Evolutionary conservation across 2,797 vertebrate species (phyloP), one percentile per base, ranked within the genome.

Genomic region (Meriones psammophilus): DNA sequence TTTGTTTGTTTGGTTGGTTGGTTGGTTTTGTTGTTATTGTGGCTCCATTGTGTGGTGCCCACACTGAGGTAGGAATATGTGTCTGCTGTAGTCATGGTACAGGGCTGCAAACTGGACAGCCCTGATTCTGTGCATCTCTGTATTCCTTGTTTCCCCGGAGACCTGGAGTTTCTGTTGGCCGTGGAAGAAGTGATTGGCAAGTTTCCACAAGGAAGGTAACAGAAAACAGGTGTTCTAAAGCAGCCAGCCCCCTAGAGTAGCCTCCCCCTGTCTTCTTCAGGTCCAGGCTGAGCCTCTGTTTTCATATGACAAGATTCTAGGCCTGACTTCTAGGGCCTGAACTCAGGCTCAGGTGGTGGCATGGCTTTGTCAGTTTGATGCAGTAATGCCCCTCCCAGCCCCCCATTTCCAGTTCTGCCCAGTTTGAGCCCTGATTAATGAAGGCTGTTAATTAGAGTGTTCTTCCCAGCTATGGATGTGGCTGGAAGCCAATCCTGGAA

Each of bases 371-470:
- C 88, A 50, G 28, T 8, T 24, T 8, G 46, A 20, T 4, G 30
- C 5, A 26, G 77, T 33, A 56, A 42, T 1, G 1, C 28, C 7
- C 39, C 85, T 86, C 66, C 85, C 14, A 0, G 0, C 0, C 39
- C 46, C 3, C 2, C 4, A 30, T 76, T 80, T 78, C 64, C 39
- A 74, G 94, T 96, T 96, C 92, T 30, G 20, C 94, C 95, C 85
- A 20, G 81, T 87, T 96, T 86, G 85, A 73, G 81, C 33, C 66
- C 91, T 97, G 96, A 94, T 96, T 91, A 84, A 94, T 62, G 95
- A 96, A 83, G 36, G 15, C 28, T 4, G 24, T 91, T 93, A 81
- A 94, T 87, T 76, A 90, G 50, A 89, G 30, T 0, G 0, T 62
- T 36, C 81, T 86, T 92, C 92, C 90, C 33, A 39, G 81, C 7